Percentiles rank a stretch among this genome's conserved stretches.
These are phyloP conservation scores for Cephus runcator DNA, from an alignment of 2,888 invertebrate genomes.

Conservation along the genomic window DNA sequence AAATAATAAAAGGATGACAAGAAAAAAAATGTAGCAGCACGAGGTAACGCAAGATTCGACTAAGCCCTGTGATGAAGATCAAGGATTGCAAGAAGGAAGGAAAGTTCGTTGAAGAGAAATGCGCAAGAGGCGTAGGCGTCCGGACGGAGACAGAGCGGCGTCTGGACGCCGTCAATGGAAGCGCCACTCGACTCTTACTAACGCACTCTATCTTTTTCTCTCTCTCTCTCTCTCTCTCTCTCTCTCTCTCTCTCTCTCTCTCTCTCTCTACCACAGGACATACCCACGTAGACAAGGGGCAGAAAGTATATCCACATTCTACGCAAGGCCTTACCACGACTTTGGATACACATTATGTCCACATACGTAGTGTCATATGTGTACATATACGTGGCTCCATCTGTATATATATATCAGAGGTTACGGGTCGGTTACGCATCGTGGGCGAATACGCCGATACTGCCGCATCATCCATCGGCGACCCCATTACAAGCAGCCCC, in stretches of 20 bases:
- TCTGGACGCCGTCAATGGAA: slow-evolving; percentile 3
- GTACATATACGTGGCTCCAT: too few species aligned
- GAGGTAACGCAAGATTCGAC: background rate
- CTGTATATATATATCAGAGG: too few species aligned
- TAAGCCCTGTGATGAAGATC: background rate
- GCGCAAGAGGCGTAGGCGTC: background rate
- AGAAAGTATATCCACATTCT: too few species aligned
- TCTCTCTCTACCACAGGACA: too few species aligned
- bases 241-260: too few species aligned
- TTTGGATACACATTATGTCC: too few species aligned
- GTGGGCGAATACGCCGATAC: slow-evolving; percentile 2
- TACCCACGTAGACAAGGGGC: too few species aligned
- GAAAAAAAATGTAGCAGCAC: background rate
- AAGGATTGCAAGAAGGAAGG: background rate
- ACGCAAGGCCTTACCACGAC: too few species aligned
- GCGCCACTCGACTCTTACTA: background rate
- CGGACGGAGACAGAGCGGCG: slow-evolving; percentile 6
- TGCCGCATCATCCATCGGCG: slow-evolving; percentile 1
- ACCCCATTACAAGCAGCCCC: background rate
- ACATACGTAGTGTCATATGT: too few species aligned
- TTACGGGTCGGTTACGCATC: background rate
- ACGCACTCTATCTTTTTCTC: background rate
- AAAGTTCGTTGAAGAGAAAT: background rate
- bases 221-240: too few species aligned
- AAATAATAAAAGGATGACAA: background rate